A percentile compares a stretch with the other conserved stretches of the same genome.
These are phyloP conservation scores for Melinopterus prodromus DNA, from an alignment of 2,888 invertebrate genomes.

Conservation along the genomic window DNA sequence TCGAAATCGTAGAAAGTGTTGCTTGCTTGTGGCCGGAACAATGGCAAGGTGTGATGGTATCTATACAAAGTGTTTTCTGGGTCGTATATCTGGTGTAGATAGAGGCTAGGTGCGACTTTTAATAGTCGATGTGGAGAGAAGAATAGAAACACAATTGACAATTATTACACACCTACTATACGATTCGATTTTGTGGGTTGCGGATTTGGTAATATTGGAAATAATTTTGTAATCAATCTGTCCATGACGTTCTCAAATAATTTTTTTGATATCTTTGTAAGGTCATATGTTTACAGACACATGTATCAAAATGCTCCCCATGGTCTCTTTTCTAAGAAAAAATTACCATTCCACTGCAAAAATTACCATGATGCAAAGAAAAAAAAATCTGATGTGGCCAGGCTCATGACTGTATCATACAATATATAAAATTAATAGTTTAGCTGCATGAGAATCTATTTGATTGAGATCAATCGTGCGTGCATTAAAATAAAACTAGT, in stretches of 20 bases:
- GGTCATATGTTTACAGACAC: too few relatives aligned
- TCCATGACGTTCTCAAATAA: neutral
- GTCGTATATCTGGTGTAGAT: neutral
- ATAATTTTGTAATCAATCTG: neutral
- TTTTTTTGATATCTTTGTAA: too few relatives aligned
- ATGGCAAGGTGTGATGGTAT: neutral
- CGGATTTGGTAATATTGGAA: neutral
- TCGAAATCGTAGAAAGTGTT: neutral
- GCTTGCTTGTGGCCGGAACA: neutral
- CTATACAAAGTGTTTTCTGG: neutral
- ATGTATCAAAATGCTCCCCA: too few relatives aligned
- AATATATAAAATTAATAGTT: too few relatives aligned
- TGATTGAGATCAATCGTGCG: too few relatives aligned
- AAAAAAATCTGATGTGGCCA: too few relatives aligned
- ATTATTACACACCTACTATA: slow-evolving; percentile 23
- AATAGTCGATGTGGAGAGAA: neutral
- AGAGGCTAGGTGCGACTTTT: neutral
- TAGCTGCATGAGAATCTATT: too few relatives aligned
- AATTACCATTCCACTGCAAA: too few relatives aligned
- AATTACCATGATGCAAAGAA: too few relatives aligned
- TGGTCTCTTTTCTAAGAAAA: too few relatives aligned
- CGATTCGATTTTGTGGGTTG: neutral
- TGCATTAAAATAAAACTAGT: too few relatives aligned
- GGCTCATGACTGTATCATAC: too few relatives aligned
- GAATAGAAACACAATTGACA: slow-evolving; percentile 29